phyloP scores from a whole-genome alignment of 2,113 vertebrate genomes.

The Eublepharis macularius region DNA sequence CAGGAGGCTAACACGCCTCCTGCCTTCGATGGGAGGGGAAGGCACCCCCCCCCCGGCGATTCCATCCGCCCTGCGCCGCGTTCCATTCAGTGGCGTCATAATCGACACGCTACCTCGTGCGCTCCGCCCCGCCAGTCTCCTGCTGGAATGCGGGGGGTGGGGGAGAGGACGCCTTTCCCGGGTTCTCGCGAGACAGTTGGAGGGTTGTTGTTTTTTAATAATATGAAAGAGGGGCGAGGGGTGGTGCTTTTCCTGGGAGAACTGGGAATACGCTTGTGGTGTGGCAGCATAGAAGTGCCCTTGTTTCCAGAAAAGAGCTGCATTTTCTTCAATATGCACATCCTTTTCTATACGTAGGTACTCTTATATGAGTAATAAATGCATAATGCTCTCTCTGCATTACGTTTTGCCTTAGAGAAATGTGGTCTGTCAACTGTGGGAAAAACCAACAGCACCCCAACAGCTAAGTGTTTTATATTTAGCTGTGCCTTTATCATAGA shows the following conservation, averaged over 20 bases:
- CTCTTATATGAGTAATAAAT: not conserved
- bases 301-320: not conserved
- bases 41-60: not conserved
- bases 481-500: not conserved
- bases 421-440: not conserved
- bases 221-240: not conserved
- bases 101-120: conserved; percentile 1
- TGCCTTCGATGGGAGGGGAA: not conserved
- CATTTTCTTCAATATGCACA: not conserved
- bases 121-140: not conserved
- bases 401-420: not conserved
- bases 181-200: not conserved
- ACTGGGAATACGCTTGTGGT: rapidly evolving
- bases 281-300: not conserved
- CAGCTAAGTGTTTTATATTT: not conserved
- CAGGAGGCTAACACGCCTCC: not conserved
- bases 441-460: not conserved
- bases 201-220: too few species aligned
- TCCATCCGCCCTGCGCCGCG: not conserved
- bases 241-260: not conserved
- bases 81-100: conserved; percentile 20
- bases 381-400: not conserved
- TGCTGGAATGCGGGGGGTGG: not conserved
- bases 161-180: not conserved
- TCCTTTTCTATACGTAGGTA: not conserved